Evolutionary conservation across 2,888 invertebrate species (phyloP), one percentile per base, ranked within the genome.

Genomic region (Merodon equestris): DNA sequence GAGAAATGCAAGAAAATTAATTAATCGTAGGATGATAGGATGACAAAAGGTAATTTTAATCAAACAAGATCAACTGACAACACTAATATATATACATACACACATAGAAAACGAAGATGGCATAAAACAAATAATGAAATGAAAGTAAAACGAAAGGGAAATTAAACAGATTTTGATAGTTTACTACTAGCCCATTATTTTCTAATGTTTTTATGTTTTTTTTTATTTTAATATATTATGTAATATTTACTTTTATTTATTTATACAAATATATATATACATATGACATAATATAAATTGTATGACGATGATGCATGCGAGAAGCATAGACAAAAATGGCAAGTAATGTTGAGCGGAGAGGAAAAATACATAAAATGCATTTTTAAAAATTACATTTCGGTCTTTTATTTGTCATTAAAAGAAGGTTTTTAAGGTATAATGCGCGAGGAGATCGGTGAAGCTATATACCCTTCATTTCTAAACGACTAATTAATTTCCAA

Each of bases 241-340:
- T 79, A 74, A 79, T 74, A 74, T 74, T 79, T 64, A 79, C 79
- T 74, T 63, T 77, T 79, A 79, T 79, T 79, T 79, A 79, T 79
- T 79, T 79, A 79, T 74, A 79, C 60, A 74, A 79, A 74, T 79
- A 68, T 64, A 68, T 74, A 77, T 74, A 40, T 70, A 27, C 7
- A 79, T 73, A 70, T 44, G 60, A 76, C 64, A 70, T 63, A 47
- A 74, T 40, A 40, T 40, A 40, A 70, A 77, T 73, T 72, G 72
- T 77, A 58, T 73, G 63, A 77, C 56, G 63, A 68, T 40, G 63
- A 74, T 68, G 63, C 53, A 58, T 64, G 57, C 53, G n/a, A 27
- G 27, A 27, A 53, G 47, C 60, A 68, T n/a, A n/a, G n/a, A n/a
- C n/a, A n/a, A n/a, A n/a, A 70, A 47, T 60, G 53, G 56, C 72